phyloP scores from a whole-genome alignment of 2,113 vertebrate genomes.

The Percopsis transmontana region DNA sequence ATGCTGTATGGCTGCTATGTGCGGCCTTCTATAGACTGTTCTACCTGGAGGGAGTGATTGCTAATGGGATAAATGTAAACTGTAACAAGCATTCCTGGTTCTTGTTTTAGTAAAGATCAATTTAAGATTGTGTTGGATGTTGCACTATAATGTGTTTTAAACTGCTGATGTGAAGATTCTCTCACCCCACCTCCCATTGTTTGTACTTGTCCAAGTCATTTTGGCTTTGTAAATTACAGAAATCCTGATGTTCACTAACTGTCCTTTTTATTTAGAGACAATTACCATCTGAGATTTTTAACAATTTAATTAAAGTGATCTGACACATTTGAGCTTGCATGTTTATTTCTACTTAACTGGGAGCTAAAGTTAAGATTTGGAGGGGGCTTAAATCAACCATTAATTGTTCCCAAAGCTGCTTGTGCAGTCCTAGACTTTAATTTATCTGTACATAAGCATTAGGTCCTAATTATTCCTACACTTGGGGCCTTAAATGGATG shows the following conservation, averaged over 20 bases:
- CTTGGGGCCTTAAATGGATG: neutral
- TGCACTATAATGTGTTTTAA: conserved; percentile 8
- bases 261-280: conserved; percentile 27
- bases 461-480: neutral
- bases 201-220: conserved; percentile 43
- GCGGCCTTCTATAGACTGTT: too few species aligned
- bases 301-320: conserved; percentile 56
- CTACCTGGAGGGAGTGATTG: neutral
- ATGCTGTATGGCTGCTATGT: too few species aligned
- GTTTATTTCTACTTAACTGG: neutral
- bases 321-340: neutral
- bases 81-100: conserved; percentile 18
- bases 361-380: neutral
- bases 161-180: conserved; percentile 18
- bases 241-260: conserved; percentile 17
- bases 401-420: too few species aligned
- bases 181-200: conserved; percentile 20
- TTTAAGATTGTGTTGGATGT: conserved; percentile 43
- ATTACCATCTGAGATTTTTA: conserved; percentile 47
- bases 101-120: conserved; percentile 37
- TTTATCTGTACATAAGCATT: neutral
- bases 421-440: neutral
- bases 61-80: neutral
- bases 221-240: conserved; percentile 37
- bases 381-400: too few species aligned